phyloP scores from a whole-genome alignment of 2,888 invertebrate genomes.

The Trichopria drosophilae region DNA sequence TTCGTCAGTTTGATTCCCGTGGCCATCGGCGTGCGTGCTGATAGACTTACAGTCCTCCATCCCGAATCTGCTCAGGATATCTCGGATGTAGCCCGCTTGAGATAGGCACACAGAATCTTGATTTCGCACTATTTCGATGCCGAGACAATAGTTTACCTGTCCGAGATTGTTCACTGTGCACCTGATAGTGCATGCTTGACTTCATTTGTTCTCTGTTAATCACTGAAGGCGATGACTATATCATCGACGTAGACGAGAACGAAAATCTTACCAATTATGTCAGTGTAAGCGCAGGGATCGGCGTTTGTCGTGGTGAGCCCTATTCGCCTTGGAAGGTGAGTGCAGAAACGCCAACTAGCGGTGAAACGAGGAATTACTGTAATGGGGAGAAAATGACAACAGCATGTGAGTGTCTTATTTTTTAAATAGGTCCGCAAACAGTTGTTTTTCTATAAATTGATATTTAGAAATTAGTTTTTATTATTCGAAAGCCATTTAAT shows the following conservation, averaged over 20 bases:
- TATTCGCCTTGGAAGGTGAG: neutral
- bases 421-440: too few relatives aligned
- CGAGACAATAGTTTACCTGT: constrained; percentile 34
- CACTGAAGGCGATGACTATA: constrained; percentile 16
- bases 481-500: too few relatives aligned
- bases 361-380: too few relatives aligned
- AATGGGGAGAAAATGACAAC: too few relatives aligned
- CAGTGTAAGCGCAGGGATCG: constrained; percentile 21
- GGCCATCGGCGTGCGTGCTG: too few relatives aligned
- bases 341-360: too few relatives aligned
- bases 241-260: constrained; percentile 28
- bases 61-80: constrained; percentile 30
- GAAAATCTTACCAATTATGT: constrained; percentile 4
- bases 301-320: neutral
- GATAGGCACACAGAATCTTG: constrained; percentile 11
- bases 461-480: too few relatives aligned
- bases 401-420: too few relatives aligned
- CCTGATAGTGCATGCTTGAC: constrained; percentile 1
- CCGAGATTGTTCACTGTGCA: constrained; percentile 36
- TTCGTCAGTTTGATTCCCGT: too few relatives aligned
- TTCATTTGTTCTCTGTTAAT: neutral
- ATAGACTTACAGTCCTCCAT: constrained; percentile 30
- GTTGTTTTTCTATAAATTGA: too few relatives aligned
- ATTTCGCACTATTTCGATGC: constrained; percentile 33
- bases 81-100: constrained; percentile 25